A percentile compares a stretch with the other conserved stretches of the same genome.
These are phyloP conservation scores for Champsocephalus gunnari DNA, from an alignment of 2,797 vertebrate species.

Conservation along the genomic window DNA sequence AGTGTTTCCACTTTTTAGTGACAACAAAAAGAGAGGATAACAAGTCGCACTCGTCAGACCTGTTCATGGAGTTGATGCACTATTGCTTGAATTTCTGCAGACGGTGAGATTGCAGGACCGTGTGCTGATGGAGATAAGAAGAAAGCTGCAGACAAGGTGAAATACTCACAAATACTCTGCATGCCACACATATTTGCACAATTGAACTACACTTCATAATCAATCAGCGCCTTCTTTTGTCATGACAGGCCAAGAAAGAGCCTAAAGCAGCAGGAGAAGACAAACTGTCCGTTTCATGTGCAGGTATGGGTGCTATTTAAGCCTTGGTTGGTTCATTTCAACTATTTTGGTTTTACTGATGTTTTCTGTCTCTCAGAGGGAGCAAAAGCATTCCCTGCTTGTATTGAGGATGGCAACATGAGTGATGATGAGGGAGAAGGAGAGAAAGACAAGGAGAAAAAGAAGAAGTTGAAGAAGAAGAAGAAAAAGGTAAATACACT, in stretches of 20 bases:
- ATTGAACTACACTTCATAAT: not conserved
- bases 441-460: slow-evolving; percentile 25
- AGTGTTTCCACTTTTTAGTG: slow-evolving; percentile 20
- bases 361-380: slow-evolving; percentile 28
- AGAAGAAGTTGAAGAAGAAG: slow-evolving; percentile 54
- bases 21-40: not conserved
- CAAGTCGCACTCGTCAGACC: not conserved
- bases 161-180: not conserved
- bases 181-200: not conserved
- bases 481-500: slow-evolving; percentile 50
- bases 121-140: slow-evolving; percentile 32
- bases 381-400: not conserved
- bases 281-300: not conserved
- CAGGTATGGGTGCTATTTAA: slow-evolving; percentile 32
- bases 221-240: not conserved
- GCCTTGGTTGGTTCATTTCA: not conserved
- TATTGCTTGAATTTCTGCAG: slow-evolving; percentile 28
- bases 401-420: slow-evolving; percentile 51
- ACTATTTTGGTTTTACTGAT: not conserved
- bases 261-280: slow-evolving; percentile 12
- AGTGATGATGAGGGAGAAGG: slow-evolving; percentile 76
- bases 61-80: not conserved
- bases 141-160: slow-evolving; percentile 58
- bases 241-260: slow-evolving; percentile 38
- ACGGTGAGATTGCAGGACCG: slow-evolving; percentile 17